A percentile compares a stretch with the other conserved stretches of the same genome.
These are phyloP conservation scores for Sigmodon hispidus DNA, from an alignment of 2,113 vertebrate species.

Conservation along the genomic window DNA sequence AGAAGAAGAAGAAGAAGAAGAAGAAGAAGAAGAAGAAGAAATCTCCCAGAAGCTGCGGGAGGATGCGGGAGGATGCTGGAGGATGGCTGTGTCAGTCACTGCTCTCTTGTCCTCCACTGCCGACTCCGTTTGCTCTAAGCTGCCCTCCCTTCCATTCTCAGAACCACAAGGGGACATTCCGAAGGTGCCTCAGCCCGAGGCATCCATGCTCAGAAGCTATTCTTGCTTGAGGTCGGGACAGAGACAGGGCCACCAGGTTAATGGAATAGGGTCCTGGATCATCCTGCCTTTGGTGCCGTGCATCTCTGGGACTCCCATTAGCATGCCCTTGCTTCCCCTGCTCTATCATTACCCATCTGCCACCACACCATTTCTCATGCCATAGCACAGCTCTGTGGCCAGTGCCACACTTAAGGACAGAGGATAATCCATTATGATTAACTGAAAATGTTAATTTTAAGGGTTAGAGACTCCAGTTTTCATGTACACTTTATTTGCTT, in stretches of 20 bases:
- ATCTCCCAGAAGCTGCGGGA: not conserved
- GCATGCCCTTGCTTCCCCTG: not conserved
- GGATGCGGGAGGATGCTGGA: not conserved
- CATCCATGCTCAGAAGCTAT: not conserved
- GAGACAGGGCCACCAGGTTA: conserved; percentile 47
- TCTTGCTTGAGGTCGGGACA: conserved; percentile 28
- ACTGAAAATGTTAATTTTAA: not conserved
- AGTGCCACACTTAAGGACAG: not conserved
- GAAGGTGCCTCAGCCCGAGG: conserved; percentile 14
- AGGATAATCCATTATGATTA: not conserved
- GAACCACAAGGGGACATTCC: not conserved
- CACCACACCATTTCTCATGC: not conserved
- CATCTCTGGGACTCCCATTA: conserved; percentile 38
- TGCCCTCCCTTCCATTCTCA: not conserved
- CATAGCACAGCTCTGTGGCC: not conserved
- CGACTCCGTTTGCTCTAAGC: not conserved
- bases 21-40: not conserved
- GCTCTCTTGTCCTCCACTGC: not conserved
- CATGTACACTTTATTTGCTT: not conserved
- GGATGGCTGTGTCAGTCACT: not conserved
- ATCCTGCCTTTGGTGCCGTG: not conserved
- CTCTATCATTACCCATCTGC: not conserved
- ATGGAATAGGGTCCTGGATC: conserved; percentile 36
- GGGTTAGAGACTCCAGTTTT: not conserved
- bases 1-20: no score